Base-by-base conservation (phyloP, 2,113 vertebrate species). In the Hippocampus zosterae region DNA sequence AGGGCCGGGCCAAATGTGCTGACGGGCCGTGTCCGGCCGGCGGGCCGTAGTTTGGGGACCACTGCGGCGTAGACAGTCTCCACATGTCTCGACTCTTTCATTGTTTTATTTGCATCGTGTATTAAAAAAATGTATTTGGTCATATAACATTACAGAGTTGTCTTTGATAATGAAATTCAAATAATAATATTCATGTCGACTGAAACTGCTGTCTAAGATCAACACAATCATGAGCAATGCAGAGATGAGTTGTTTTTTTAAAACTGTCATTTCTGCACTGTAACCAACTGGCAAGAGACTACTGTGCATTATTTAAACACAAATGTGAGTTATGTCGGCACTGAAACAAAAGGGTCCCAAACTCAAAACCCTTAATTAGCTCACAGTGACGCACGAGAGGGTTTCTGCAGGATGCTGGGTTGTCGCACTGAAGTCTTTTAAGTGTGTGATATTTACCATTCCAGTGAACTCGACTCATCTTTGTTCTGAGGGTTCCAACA, bases 341-440 rank as follows among this genome's bases (percentile, higher is more conserved):
- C 65, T 68, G 74, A 73, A 78, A 75, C 80, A 83, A 69, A 84
- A 77, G 75, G 81, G 80, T 82, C 80, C 76, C 50, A 74, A 81
- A 87, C 75, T 71, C 71, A 85, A 84, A 88, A 88, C 89, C 91
- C 82, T 81, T 87, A 90, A 93, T 92, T 91, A 92, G 76, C 82
- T 88, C 85, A 83, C 74, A 69, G 74, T 92, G 91, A 93, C 90
- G 87, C 91, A 92, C 84, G 76, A 55, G 40, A 70, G 73, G 41
- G 37, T 68, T 25, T 59, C 72, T 74, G 78, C 84, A 69, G 74
- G 76, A 83, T 59, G 77, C 76, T 63, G 53, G 64, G 74, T 73
- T 74, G 81, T 78, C 75, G 75, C 76, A 80, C 46, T 48, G 29
- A 84, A 80, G 74, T 79, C 37, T 61, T 74, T 72, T 69, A 63